Conservation (phyloP, 2,888 invertebrate species). For the Clunio marinus region DNA sequence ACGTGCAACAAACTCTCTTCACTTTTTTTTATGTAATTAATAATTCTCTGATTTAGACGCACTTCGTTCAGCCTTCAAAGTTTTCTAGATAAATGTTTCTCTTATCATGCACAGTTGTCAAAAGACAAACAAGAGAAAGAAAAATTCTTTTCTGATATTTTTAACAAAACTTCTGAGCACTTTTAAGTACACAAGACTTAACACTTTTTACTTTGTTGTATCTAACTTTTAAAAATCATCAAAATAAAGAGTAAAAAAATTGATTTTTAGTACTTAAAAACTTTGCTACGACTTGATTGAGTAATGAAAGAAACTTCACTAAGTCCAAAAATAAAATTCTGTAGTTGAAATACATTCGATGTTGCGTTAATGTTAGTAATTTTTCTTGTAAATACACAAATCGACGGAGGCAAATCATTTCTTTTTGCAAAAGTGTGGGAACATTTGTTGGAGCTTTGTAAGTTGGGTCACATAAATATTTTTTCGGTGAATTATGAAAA, state of each 20-base stretch:
- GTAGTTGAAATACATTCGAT: slow-evolving; percentile 5
- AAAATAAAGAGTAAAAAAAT: slow-evolving; percentile 7
- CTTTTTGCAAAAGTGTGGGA: too few relatives aligned
- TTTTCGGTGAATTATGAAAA: too few relatives aligned
- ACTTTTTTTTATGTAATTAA: not conserved
- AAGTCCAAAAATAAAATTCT: slow-evolving; percentile 28
- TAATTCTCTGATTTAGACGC: too few relatives aligned
- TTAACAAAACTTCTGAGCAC: not conserved
- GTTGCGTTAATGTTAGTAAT: not conserved
- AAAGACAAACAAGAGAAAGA: not conserved
- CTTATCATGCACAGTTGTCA: not conserved
- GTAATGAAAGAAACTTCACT: slow-evolving; percentile 31
- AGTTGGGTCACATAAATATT: too few relatives aligned
- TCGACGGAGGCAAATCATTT: slow-evolving; percentile 13
- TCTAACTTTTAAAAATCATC: too few relatives aligned
- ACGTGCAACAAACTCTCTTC: not conserved
- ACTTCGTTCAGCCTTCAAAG: not conserved
- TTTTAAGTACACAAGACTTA: not conserved
- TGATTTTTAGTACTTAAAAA: not conserved
- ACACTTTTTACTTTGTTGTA: too few relatives aligned
- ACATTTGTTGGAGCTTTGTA: too few relatives aligned
- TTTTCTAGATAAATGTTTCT: not conserved
- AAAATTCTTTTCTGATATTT: not conserved
- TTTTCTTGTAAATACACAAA: not conserved
- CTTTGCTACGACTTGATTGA: slow-evolving; percentile 19